Evolutionary conservation across 1,140 invertebrate species (phyloP).

Genomic region (Macrobrachium nipponense): DNA sequence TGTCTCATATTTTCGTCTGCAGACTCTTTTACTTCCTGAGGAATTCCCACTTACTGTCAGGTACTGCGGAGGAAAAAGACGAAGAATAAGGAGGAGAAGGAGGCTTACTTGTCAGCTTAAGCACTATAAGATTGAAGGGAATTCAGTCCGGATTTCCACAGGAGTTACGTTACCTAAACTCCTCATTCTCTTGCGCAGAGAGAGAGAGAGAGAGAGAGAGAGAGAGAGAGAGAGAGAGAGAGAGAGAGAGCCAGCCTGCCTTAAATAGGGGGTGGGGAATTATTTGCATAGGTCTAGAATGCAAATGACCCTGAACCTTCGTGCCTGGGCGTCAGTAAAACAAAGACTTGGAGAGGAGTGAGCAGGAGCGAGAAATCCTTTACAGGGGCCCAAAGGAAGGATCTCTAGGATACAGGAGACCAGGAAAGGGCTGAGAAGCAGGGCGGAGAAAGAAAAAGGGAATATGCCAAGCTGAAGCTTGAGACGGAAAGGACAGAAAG

Average conservation of each 20-base stretch:
- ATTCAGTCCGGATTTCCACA: background rate
- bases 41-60: too few species aligned
- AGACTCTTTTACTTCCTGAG: too few species aligned
- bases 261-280: too few species aligned
- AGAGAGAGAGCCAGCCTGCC: background rate
- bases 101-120: too few species aligned
- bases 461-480: too few species aligned
- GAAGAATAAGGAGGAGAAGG: background rate
- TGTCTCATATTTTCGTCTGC: too few species aligned
- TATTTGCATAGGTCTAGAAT: too few species aligned
- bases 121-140: background rate
- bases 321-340: background rate
- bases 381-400: background rate
- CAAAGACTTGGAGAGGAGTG: background rate
- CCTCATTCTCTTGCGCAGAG: background rate
- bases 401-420: background rate
- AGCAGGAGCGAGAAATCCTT: background rate
- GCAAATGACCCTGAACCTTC: too few species aligned
- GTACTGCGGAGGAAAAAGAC: background rate
- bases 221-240: slow-evolving; percentile 13
- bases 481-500: too few species aligned
- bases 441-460: slow-evolving; percentile 5
- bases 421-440: background rate
- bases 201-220: slow-evolving; percentile 2
- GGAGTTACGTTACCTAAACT: background rate